Percentiles rank a stretch among this genome's conserved stretches.
Conservation (phyloP, 1,140 invertebrate species). For the Chlorops oryzae region DNA sequence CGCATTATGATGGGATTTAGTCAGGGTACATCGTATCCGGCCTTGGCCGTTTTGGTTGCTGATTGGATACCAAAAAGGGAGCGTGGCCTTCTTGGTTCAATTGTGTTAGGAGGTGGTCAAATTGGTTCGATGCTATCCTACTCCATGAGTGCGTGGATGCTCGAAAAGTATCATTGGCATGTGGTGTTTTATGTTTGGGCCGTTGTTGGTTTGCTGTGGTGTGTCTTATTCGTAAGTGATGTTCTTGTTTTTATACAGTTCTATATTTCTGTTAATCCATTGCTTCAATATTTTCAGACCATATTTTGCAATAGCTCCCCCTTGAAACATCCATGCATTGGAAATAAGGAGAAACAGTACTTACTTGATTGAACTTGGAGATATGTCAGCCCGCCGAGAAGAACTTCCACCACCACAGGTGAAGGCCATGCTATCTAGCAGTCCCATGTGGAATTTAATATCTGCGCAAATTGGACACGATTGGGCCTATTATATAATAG, state of each 20-base stretch:
- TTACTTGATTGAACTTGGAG: constrained; percentile 60
- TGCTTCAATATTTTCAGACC: constrained; percentile 40
- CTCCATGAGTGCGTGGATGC: constrained; percentile 62
- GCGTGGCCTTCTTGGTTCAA: constrained; percentile 60
- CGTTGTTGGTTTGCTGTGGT: constrained; percentile 65
- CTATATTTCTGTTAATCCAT: not conserved
- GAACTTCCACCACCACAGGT: constrained; percentile 49
- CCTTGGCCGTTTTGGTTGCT: constrained; percentile 64
- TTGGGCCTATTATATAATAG: constrained; percentile 80
- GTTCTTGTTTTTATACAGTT: not conserved
- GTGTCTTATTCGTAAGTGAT: constrained; percentile 59
- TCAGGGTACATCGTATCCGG: constrained; percentile 71
- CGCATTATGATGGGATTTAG: constrained; percentile 65
- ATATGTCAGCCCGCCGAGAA: constrained; percentile 39
- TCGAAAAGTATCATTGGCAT: constrained; percentile 63
- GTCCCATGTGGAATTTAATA: constrained; percentile 58
- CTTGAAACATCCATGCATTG: constrained; percentile 75
- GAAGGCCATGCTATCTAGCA: constrained; percentile 57
- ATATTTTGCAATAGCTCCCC: constrained; percentile 72
- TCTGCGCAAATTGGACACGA: constrained; percentile 64
- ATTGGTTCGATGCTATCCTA: constrained; percentile 71
- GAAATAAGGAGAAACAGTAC: constrained; percentile 68
- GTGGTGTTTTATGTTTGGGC: constrained; percentile 82
- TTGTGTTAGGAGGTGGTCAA: constrained; percentile 66
- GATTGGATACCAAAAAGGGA: constrained; percentile 70